Evolutionary conservation across 92 coral and sea anemone genomes (phyloP).

Genomic region (Porites evermanni): DNA sequence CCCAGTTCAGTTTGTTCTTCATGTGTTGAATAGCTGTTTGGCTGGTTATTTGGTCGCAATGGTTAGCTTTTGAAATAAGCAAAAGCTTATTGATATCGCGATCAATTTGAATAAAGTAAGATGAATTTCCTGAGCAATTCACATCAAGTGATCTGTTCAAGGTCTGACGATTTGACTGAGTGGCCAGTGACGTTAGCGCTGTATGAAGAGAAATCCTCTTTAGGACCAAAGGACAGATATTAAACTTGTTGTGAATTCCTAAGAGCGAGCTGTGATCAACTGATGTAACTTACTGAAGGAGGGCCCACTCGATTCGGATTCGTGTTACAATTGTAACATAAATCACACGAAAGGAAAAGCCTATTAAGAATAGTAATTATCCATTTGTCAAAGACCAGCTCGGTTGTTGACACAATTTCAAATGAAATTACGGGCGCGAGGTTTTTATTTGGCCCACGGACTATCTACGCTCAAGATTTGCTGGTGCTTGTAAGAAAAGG

Average conservation of each 20-base stretch:
- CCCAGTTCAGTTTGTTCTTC: constrained; percentile 16
- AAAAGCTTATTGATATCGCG: not conserved
- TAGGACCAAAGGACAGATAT: not conserved
- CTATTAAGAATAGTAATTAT: constrained; percentile 40
- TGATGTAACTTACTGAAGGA: not conserved
- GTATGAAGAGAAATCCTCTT: constrained; percentile 40
- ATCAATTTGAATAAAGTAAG: constrained; percentile 13
- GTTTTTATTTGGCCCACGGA: constrained; percentile 25
- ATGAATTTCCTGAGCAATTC: constrained; percentile 2
- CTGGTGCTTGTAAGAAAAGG: constrained; percentile 9
- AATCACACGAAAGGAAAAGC: constrained; percentile 5
- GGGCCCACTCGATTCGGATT: not conserved
- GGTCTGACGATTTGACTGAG: not conserved
- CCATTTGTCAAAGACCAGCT: constrained; percentile 34
- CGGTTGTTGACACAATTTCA: constrained; percentile 49
- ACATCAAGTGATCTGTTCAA: constrained; percentile 41
- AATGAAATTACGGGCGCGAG: constrained; percentile 29
- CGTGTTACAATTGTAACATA: not conserved
- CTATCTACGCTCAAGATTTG: constrained; percentile 4
- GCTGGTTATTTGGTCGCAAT: constrained; percentile 1
- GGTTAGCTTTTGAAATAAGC: not conserved
- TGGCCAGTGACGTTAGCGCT: constrained; percentile 14
- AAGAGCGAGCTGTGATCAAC: constrained; percentile 24
- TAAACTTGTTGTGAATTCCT: constrained; percentile 11
- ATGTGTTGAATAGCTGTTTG: constrained; percentile 19